A percentile compares a stretch with the other conserved stretches of the same genome.
Evolutionary conservation across 2,113 vertebrate genomes (phyloP).

Genomic region (Benitochromis conjunctus): DNA sequence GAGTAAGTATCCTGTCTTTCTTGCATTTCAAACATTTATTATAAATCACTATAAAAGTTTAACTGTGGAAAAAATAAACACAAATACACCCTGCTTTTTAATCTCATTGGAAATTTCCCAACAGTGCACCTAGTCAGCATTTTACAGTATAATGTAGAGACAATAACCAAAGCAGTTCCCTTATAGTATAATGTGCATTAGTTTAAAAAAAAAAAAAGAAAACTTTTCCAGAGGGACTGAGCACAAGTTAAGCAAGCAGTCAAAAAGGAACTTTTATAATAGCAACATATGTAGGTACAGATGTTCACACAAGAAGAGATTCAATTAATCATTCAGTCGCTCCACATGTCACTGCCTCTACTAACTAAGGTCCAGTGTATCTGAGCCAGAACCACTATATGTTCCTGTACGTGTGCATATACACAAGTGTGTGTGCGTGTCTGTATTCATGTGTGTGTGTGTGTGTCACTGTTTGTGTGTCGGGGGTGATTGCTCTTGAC

Average conservation of each 20-base stretch:
- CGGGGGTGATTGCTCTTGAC: slow-evolving; percentile 70
- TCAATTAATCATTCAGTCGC: slow-evolving; percentile 52
- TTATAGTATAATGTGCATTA: background rate
- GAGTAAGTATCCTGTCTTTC: background rate
- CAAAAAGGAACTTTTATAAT: slow-evolving; percentile 27
- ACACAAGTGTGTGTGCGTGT: background rate
- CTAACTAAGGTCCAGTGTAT: slow-evolving; percentile 38
- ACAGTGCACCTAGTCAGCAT: background rate
- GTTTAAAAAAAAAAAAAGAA: background rate
- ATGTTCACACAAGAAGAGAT: slow-evolving; percentile 52
- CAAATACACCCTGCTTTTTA: background rate
- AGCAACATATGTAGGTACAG: slow-evolving; percentile 58
- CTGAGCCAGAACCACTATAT: slow-evolving; percentile 49
- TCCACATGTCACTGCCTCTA: slow-evolving; percentile 50
- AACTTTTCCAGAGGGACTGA: background rate
- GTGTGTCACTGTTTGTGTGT: slow-evolving; percentile 61
- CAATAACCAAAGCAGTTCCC: background rate
- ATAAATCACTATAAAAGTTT: background rate
- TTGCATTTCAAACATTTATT: background rate
- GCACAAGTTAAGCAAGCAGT: slow-evolving; percentile 11
- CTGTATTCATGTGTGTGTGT: slow-evolving; percentile 10
- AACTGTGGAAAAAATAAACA: background rate
- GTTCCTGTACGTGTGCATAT: slow-evolving; percentile 6
- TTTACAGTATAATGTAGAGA: background rate
- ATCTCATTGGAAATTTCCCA: background rate